phyloP scores from a whole-genome alignment of 2,113 vertebrate genomes.

The Accipiter cooperii region DNA sequence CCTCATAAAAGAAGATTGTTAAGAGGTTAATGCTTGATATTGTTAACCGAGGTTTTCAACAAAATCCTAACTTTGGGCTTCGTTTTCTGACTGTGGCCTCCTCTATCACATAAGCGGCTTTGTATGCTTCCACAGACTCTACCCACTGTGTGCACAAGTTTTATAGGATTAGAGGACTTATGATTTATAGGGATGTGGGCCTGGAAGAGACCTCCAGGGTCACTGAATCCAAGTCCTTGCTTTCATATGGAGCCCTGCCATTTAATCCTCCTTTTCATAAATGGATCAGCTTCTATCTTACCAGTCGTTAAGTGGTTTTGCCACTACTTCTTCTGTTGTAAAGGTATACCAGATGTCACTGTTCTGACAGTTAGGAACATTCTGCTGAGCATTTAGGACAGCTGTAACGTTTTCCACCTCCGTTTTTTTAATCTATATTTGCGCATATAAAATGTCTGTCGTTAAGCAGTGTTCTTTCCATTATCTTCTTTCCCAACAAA shows the following conservation, averaged over 20 bases:
- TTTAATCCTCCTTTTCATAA: not conserved
- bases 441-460: not conserved
- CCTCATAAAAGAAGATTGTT: not conserved
- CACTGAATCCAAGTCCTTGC: not conserved
- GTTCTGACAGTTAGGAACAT: not conserved
- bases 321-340: not conserved
- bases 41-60: not conserved
- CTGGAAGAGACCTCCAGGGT: not conserved
- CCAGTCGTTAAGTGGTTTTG: not conserved
- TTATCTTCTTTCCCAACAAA: not conserved
- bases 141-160: not conserved
- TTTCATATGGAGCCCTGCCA: not conserved
- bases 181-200: not conserved
- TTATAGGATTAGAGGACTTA: not conserved
- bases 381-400: not conserved
- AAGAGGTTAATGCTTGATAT: not conserved
- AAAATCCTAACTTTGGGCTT: not conserved
- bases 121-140: not conserved
- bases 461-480: not conserved
- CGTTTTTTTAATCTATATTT: not conserved
- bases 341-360: not conserved
- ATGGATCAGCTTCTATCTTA: not conserved
- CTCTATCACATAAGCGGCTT: not conserved
- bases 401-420: not conserved
- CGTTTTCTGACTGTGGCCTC: not conserved